Conservation (phyloP, 92 coral and sea anemone genomes). For the Scolanthus callimorphus region DNA sequence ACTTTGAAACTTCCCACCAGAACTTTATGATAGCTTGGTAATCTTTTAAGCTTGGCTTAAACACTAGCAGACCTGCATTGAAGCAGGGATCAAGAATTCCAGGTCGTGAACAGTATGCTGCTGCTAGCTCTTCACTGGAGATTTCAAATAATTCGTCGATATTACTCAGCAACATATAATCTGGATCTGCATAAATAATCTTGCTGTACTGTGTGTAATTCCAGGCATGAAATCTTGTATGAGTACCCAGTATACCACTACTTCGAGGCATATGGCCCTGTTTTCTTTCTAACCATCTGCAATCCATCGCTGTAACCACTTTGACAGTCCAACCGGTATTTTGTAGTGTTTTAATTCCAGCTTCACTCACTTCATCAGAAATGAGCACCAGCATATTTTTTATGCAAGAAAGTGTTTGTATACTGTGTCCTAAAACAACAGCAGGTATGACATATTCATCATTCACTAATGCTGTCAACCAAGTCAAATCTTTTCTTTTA, state of each 20-base stretch:
- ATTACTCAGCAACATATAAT: slow-evolving; percentile 52
- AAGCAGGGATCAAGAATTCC: slow-evolving; percentile 67
- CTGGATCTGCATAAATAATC: slow-evolving; percentile 72
- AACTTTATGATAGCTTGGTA: slow-evolving; percentile 21
- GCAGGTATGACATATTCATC: slow-evolving; percentile 52
- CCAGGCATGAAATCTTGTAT: slow-evolving; percentile 84
- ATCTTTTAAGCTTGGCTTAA: slow-evolving; percentile 36
- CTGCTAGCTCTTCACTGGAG: slow-evolving; percentile 52
- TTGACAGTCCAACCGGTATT: slow-evolving; percentile 60
- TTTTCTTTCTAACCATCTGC: slow-evolving; percentile 67
- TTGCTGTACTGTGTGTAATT: slow-evolving; percentile 58
- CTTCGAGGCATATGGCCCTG: slow-evolving; percentile 21
- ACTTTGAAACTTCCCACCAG: slow-evolving; percentile 21
- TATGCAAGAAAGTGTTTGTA: slow-evolving; percentile 50
- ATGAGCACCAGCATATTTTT: slow-evolving; percentile 41
- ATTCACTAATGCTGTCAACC: slow-evolving; percentile 60
- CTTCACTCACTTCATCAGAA: slow-evolving; percentile 28
- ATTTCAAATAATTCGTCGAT: slow-evolving; percentile 75
- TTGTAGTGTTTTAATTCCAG: slow-evolving; percentile 21
- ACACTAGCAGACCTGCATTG: slow-evolving; percentile 72
- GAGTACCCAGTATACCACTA: slow-evolving; percentile 64
- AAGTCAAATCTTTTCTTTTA: slow-evolving; percentile 21
- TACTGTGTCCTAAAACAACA: slow-evolving; percentile 52
- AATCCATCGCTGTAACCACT: slow-evolving; percentile 63
- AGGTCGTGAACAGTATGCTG: slow-evolving; percentile 62